Conservation (phyloP, 2,113 vertebrate species). For the Nesogale talazaci region DNA sequence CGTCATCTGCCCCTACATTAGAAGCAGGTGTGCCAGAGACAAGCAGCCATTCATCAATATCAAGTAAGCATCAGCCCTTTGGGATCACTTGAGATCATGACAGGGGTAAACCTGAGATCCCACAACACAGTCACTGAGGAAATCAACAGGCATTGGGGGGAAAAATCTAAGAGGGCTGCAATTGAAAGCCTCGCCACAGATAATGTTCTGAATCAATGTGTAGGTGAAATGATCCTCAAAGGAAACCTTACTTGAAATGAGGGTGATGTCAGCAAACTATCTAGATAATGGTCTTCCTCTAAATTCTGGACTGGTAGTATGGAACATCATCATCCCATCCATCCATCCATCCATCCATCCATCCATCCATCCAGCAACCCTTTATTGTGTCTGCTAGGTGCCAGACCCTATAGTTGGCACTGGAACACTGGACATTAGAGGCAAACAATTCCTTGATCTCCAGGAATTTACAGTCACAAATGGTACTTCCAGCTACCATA, state of each 20-base stretch:
- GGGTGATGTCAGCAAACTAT: not conserved
- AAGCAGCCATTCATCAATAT: slow-evolving; percentile 95
- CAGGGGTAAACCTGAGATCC: too few species aligned
- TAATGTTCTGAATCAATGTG: slow-evolving; percentile 28
- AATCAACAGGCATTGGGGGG: too few species aligned
- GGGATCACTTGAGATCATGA: slow-evolving; percentile 19
- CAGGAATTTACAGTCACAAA: too few species aligned
- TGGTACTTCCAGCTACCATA: too few species aligned
- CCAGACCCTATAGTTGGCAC: slow-evolving; percentile 12
- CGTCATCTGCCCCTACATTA: slow-evolving; percentile 95
- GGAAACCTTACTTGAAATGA: too few species aligned
- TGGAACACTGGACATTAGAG: not conserved
- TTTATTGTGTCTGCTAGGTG: slow-evolving; percentile 19
- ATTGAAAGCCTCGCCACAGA: too few species aligned
- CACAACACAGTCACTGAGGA: too few species aligned
- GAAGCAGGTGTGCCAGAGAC: slow-evolving; percentile 95
- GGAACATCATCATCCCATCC: slow-evolving; percentile 36
- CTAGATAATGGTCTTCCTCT: not conserved
- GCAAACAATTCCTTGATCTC: too few species aligned
- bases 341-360: too few species aligned
- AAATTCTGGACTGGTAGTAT: slow-evolving; percentile 59
- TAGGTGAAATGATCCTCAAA: slow-evolving; percentile 18
- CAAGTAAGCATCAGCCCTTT: slow-evolving; percentile 91
- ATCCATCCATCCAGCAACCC: not conserved
- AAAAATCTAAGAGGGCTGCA: slow-evolving; percentile 16